Conservation (phyloP, 2,797 vertebrate species). For the Synanceia verrucosa region DNA sequence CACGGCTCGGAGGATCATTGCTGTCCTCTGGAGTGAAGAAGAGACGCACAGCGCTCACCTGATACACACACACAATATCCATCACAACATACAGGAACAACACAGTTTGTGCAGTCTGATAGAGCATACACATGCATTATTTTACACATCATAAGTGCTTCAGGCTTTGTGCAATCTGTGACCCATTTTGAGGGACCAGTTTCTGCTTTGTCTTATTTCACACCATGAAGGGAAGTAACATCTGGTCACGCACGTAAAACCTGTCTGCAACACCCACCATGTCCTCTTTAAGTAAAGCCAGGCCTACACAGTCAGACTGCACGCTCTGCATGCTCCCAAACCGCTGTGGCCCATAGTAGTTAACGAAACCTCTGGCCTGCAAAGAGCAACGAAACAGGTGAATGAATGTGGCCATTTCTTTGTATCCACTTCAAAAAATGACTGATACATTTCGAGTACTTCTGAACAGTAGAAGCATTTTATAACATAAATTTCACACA, state of each 20-base stretch:
- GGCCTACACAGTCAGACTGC: constrained; percentile 90
- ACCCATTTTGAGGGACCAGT: background rate
- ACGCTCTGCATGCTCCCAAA: constrained; percentile 90
- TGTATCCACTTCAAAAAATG: background rate
- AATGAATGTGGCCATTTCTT: background rate
- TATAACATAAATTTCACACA: no score
- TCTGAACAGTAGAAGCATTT: background rate
- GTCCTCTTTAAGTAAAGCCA: constrained; percentile 91
- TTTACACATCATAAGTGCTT: background rate
- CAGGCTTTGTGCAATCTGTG: no score
- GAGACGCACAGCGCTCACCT: constrained; percentile 89
- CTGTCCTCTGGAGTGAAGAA: constrained; percentile 92
- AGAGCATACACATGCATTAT: background rate
- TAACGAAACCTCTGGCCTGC: constrained; percentile 92
- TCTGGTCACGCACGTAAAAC: background rate
- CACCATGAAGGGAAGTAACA: background rate
- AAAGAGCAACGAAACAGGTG: constrained; percentile 12
- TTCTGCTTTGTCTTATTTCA: background rate
- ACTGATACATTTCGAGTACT: background rate
- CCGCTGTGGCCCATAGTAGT: constrained; percentile 95
- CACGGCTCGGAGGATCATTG: constrained; percentile 88
- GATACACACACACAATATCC: constrained; percentile 23
- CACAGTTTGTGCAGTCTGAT: background rate
- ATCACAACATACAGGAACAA: background rate
- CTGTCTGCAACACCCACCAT: constrained; percentile 83